Conservation (phyloP, 2,888 invertebrate genomes). For the Agonopterix heracliana region DNA sequence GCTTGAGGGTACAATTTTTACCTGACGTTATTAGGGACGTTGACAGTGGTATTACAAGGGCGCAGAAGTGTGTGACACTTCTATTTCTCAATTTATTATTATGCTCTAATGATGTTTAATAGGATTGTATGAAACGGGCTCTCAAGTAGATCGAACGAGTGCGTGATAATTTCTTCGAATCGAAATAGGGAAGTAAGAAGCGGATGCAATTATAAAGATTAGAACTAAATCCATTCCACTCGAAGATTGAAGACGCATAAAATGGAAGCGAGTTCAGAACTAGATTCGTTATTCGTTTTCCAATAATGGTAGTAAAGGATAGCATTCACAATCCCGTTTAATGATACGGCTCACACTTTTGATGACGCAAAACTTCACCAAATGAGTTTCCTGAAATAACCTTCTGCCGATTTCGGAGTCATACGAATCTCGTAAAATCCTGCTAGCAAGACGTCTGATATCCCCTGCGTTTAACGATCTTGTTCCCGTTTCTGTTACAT, state of each 20-base stretch:
- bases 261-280: not conserved
- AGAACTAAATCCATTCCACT: not conserved
- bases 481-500: slow-evolving; percentile 57
- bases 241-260: not conserved
- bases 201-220: not conserved
- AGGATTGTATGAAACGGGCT: slow-evolving; percentile 17
- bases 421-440: slow-evolving; percentile 66
- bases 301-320: slow-evolving; percentile 19
- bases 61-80: slow-evolving; percentile 40
- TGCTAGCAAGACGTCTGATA: slow-evolving; percentile 36
- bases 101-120: slow-evolving; percentile 32
- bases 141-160: too few species aligned
- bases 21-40: slow-evolving; percentile 65
- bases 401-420: slow-evolving; percentile 52
- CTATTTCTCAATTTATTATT: slow-evolving; percentile 33
- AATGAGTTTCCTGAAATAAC: slow-evolving; percentile 57
- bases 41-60: slow-evolving; percentile 62
- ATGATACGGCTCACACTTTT: slow-evolving; percentile 45
- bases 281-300: not conserved
- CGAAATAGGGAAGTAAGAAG: slow-evolving; percentile 9
- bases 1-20: slow-evolving; percentile 62
- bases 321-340: slow-evolving; percentile 26
- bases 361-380: slow-evolving; percentile 59
- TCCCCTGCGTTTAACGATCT: slow-evolving; percentile 52
- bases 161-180: not conserved